Evolutionary conservation across 2,797 vertebrate genomes (phyloP).

Genomic region (Eidolon dupreanum): DNA sequence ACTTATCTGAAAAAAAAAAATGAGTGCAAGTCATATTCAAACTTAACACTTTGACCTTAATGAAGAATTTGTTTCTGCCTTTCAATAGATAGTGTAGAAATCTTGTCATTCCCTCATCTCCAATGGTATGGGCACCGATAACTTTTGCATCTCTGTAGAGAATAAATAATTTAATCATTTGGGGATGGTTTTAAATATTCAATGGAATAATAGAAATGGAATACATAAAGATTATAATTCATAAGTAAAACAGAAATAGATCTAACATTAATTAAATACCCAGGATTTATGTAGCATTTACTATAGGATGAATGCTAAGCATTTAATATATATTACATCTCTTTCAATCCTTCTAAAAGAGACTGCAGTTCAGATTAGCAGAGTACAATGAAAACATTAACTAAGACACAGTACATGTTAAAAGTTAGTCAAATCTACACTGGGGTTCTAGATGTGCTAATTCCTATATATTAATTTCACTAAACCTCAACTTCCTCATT

Average conservation of each 20-base stretch:
- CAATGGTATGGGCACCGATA: not conserved
- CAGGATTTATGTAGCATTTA: not conserved
- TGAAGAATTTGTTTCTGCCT: not conserved
- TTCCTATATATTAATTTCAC: not conserved
- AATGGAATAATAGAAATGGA: not conserved
- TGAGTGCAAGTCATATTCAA: not conserved
- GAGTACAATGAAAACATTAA: not conserved
- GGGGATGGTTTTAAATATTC: not conserved
- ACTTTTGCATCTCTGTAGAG: not conserved
- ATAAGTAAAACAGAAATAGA: not conserved
- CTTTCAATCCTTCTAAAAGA: not conserved
- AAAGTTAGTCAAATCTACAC: not conserved
- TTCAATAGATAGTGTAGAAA: not conserved
- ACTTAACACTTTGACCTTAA: not conserved
- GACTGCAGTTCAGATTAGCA: not conserved
- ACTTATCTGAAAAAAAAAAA: not conserved
- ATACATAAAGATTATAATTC: not conserved
- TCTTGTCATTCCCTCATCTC: not conserved
- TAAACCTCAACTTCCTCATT: not conserved
- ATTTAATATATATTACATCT: not conserved
- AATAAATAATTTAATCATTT: not conserved
- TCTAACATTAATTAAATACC: not conserved
- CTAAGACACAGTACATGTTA: accelerated
- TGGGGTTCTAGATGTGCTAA: not conserved
- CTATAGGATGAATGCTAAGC: not conserved